phyloP scores from a whole-genome alignment of 1,140 invertebrate species.

The Ptiloglossa arizonensis region DNA sequence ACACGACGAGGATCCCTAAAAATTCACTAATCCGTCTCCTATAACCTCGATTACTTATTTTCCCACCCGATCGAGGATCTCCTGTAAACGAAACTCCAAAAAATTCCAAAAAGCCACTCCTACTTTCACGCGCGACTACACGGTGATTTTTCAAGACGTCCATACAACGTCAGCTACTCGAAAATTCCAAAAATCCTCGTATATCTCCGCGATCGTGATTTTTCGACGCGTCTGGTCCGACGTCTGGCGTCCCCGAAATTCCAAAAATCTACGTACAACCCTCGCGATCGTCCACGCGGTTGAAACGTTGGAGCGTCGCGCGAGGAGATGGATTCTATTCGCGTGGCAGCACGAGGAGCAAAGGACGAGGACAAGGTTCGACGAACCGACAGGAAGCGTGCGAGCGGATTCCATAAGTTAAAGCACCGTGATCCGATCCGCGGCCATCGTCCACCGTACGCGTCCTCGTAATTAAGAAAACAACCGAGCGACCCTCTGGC shows the following conservation, averaged over 20 bases:
- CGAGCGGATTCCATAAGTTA: neutral
- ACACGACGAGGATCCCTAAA: too few species aligned
- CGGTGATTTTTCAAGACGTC: too few species aligned
- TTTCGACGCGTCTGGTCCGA: neutral
- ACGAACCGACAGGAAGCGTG: slow-evolving; percentile 40
- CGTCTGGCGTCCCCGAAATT: neutral
- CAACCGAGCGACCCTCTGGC: neutral
- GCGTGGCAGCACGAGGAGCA: neutral
- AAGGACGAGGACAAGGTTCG: slow-evolving; percentile 25
- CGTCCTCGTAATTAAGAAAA: neutral
- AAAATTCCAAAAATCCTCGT: too few species aligned
- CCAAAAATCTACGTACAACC: too few species aligned
- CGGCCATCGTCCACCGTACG: neutral
- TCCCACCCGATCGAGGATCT: too few species aligned
- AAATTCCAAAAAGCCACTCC: too few species aligned
- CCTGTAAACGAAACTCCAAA: too few species aligned
- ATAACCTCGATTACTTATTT: too few species aligned
- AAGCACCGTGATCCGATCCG: slow-evolving; percentile 6
- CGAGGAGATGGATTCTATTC: neutral
- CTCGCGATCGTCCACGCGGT: too few species aligned
- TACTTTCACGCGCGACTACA: too few species aligned
- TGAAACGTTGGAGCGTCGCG: neutral
- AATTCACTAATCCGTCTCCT: too few species aligned
- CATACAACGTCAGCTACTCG: too few species aligned
- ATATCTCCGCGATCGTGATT: neutral